Evolutionary conservation across 2,888 invertebrate species (phyloP).

Genomic region (Eueremaeus valkanovi): DNA sequence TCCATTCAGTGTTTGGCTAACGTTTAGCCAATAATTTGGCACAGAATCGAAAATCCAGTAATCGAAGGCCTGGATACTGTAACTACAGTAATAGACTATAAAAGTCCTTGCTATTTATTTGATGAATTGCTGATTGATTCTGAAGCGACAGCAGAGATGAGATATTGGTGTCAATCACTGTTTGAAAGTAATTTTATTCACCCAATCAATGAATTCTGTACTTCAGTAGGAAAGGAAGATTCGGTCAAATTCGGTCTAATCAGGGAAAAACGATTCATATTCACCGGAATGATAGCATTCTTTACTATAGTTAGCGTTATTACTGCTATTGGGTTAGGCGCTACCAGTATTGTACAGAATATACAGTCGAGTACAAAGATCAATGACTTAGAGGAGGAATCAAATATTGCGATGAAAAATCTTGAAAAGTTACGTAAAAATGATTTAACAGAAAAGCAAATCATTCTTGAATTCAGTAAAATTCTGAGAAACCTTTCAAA

Average conservation of each 20-base stretch:
- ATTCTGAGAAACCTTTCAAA: background rate
- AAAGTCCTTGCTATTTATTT: conserved; percentile 13
- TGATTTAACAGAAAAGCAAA: background rate
- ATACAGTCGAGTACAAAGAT: background rate
- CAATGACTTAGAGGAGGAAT: background rate
- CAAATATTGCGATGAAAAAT: background rate
- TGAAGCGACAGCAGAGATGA: background rate
- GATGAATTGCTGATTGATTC: conserved; percentile 12
- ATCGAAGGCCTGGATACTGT: conserved; percentile 7
- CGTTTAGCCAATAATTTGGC: conserved; percentile 14
- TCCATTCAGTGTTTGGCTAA: background rate
- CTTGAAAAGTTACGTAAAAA: background rate
- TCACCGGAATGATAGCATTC: background rate
- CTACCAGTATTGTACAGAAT: background rate
- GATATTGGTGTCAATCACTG: background rate
- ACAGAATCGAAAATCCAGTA: background rate
- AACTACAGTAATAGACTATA: background rate
- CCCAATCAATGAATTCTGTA: conserved; percentile 6
- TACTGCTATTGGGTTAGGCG: background rate
- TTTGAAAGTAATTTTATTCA: background rate
- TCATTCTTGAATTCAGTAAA: background rate
- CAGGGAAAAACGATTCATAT: background rate
- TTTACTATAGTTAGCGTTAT: background rate
- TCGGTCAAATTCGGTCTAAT: background rate
- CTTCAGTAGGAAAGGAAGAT: background rate